Conservation (phyloP, 2,113 vertebrate genomes). For the Siphamia tubifer region DNA sequence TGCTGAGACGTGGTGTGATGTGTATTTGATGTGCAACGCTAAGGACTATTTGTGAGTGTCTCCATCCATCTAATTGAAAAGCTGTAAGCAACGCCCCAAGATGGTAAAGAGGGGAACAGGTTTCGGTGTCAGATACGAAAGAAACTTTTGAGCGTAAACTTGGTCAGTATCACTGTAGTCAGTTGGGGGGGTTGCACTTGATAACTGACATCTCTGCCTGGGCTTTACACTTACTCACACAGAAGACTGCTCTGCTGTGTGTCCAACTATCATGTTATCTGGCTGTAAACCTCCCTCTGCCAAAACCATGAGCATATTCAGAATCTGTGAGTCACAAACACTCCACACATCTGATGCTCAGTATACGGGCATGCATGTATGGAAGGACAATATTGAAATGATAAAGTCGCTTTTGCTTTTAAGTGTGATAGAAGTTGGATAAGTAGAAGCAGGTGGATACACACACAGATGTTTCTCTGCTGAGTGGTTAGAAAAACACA, state of each 20-base stretch:
- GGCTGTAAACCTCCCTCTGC: conserved; percentile 24
- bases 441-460: conserved; percentile 49
- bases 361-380: neutral
- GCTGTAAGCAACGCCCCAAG: neutral
- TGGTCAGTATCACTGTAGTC: neutral
- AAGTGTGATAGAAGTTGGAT: neutral
- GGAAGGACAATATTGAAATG: neutral
- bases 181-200: neutral
- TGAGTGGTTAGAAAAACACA: neutral
- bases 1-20: conserved; percentile 30
- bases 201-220: conserved; percentile 32
- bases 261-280: conserved; percentile 31
- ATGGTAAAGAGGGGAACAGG: neutral
- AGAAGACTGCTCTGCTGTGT: neutral
- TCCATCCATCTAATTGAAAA: conserved; percentile 33
- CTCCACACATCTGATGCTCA: conserved; percentile 32
- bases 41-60: conserved; percentile 40
- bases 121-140: conserved; percentile 21
- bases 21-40: conserved; percentile 11
- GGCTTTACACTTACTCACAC: conserved; percentile 13
- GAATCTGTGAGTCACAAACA: conserved; percentile 35
- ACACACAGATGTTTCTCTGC: conserved; percentile 37
- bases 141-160: neutral
- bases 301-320: conserved; percentile 23
- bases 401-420: conserved; percentile 2